These are phyloP conservation scores for Drosophila erecta DNA, from an alignment of 1,140 invertebrate genomes.

Conservation along the genomic window DNA sequence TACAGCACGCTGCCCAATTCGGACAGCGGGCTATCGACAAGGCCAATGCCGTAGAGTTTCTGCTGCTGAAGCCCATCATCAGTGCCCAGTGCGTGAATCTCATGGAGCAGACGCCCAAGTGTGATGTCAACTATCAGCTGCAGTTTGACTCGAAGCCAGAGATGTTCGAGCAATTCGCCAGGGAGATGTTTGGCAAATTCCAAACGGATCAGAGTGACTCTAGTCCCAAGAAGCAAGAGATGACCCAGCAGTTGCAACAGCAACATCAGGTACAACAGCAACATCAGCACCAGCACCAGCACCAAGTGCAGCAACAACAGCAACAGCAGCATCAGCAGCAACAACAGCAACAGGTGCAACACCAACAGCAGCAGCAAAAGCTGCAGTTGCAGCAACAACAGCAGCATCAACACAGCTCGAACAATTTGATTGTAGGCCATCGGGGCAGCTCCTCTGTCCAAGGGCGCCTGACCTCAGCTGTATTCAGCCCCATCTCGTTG, in stretches of 20 bases:
- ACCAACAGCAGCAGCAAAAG: slow-evolving; percentile 4
- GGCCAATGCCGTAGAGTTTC: slow-evolving; percentile 93
- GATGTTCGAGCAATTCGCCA: slow-evolving; percentile 90
- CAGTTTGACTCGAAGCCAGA: slow-evolving; percentile 93
- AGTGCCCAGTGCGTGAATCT: slow-evolving; percentile 90
- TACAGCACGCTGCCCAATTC: slow-evolving; percentile 94
- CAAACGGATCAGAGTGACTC: slow-evolving; percentile 85
- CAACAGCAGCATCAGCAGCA: slow-evolving; percentile 20
- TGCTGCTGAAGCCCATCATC: slow-evolving; percentile 92
- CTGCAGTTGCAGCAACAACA: slow-evolving; percentile 17
- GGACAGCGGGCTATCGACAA: slow-evolving; percentile 91
- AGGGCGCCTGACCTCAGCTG: slow-evolving; percentile 63
- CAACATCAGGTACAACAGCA: slow-evolving; percentile 18
- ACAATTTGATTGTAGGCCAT: slow-evolving; percentile 43
- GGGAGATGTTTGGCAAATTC: slow-evolving; percentile 90
- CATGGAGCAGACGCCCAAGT: slow-evolving; percentile 91
- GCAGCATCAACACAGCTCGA: slow-evolving; percentile 26
- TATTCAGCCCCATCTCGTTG: slow-evolving; percentile 87
- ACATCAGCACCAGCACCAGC: slow-evolving; percentile 11
- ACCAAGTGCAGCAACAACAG: slow-evolving; percentile 15
- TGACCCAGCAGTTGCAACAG: slow-evolving; percentile 16
- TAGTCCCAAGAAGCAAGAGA: slow-evolving; percentile 21
- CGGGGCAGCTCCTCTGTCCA: slow-evolving; percentile 60
- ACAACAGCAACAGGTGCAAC: slow-evolving; percentile 2
- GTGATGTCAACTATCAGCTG: slow-evolving; percentile 90